Percentiles rank a stretch among this genome's conserved stretches.
These are phyloP conservation scores for Resseliella maxima DNA, from an alignment of 2,888 invertebrate genomes.

Conservation along the genomic window DNA sequence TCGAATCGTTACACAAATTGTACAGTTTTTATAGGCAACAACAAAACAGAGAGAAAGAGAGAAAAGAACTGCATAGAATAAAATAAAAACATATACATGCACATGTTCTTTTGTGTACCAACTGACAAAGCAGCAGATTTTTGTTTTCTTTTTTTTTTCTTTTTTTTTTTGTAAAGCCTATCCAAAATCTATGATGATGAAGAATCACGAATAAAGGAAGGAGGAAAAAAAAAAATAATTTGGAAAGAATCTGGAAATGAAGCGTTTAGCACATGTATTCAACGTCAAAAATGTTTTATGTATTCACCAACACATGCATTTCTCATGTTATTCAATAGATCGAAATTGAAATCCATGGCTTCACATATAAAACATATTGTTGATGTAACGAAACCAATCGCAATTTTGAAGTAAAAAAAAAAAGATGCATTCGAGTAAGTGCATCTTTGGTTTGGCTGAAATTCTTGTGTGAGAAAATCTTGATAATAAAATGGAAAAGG, in stretches of 20 bases:
- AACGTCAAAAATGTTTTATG: not conserved
- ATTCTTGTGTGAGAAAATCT: not conserved
- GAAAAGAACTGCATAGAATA: not conserved
- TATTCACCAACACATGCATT: conserved; percentile 1
- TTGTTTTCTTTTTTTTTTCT: not conserved
- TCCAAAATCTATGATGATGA: not conserved
- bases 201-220: not conserved
- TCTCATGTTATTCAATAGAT: not conserved
- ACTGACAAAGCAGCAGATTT: not conserved
- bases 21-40: conserved; percentile 18
- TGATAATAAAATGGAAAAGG: not conserved
- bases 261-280: conserved; percentile 43
- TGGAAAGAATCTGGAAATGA: conserved; percentile 9
- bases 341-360: not conserved
- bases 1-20: conserved; percentile 45
- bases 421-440: not conserved
- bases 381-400: conserved; percentile 48
- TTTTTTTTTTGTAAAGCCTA: too few relatives aligned
- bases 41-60: not conserved
- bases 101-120: conserved; percentile 44
- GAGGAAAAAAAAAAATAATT: not conserved
- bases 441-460: not conserved
- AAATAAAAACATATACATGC: conserved; percentile 3
- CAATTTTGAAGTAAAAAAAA: not conserved
- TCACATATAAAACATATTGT: not conserved